Evolutionary conservation across 2,888 invertebrate genomes (phyloP).

Genomic region (Thera britannica): DNA sequence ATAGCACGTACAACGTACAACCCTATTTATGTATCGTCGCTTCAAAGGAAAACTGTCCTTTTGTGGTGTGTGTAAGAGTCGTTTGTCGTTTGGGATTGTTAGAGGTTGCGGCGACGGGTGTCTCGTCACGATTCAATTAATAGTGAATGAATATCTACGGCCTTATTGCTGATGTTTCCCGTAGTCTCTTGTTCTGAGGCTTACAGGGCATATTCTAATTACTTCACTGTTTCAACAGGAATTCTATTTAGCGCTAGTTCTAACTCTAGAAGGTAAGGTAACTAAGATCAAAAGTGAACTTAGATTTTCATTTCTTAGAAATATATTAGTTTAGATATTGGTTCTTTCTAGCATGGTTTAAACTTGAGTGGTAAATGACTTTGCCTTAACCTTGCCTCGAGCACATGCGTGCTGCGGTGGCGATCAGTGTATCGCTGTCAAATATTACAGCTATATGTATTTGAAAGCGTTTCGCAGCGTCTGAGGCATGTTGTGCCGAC

Average conservation of each 20-base stretch:
- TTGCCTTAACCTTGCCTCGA: no score
- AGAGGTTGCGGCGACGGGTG: conserved; percentile 45
- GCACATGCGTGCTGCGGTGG: no score
- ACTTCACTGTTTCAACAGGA: conserved; percentile 5
- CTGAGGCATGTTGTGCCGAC: no score
- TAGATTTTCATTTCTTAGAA: no score
- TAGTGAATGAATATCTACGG: conserved; percentile 59
- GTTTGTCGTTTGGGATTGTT: conserved; percentile 35
- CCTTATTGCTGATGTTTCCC: conserved; percentile 53
- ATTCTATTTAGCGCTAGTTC: background rate
- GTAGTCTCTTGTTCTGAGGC: conserved; percentile 45
- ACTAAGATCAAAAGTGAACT: no score
- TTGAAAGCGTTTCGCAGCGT: no score
- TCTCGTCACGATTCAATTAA: conserved; percentile 69
- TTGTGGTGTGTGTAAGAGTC: conserved; percentile 44
- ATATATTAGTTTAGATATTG: no score
- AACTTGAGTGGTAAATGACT: no score
- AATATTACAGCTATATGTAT: no score
- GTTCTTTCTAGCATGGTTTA: no score
- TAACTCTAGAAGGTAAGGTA: background rate
- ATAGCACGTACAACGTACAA: conserved; percentile 51
- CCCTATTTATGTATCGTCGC: conserved; percentile 42
- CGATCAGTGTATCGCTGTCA: no score
- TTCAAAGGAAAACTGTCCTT: conserved; percentile 49
- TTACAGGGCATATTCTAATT: conserved; percentile 20